Conservation (phyloP, 2,888 invertebrate species). For the Amphiduros pacificus region DNA sequence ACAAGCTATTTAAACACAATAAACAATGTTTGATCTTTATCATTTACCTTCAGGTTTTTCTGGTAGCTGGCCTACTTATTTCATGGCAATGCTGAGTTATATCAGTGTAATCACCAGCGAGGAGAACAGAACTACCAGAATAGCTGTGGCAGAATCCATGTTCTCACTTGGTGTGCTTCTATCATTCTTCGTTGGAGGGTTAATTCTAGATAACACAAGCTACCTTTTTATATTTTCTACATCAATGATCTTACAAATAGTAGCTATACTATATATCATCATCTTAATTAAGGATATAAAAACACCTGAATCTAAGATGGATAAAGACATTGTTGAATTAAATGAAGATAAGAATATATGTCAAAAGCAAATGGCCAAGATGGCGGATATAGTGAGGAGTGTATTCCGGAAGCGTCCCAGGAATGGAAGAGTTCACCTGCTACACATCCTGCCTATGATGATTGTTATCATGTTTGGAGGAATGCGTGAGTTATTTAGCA, state of each 20-base stretch:
- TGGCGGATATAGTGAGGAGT: conserved; percentile 32
- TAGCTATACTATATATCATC: conserved; percentile 56
- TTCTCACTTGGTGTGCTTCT: conserved; percentile 82
- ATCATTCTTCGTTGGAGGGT: conserved; percentile 80
- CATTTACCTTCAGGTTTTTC: too few relatives aligned
- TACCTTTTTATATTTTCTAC: conserved; percentile 56
- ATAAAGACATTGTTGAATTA: neutral
- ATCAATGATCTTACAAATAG: conserved; percentile 43
- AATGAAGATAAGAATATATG: too few relatives aligned
- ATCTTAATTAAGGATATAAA: too few relatives aligned
- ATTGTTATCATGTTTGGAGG: too few relatives aligned
- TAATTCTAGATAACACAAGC: conserved; percentile 65
- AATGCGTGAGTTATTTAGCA: too few relatives aligned
- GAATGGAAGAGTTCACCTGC: too few relatives aligned
- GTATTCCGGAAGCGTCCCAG: conserved; percentile 33
- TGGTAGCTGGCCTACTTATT: conserved; percentile 60
- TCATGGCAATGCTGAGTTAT: conserved; percentile 70
- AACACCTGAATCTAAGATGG: neutral
- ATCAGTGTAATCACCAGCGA: conserved; percentile 76
- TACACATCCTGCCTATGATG: too few relatives aligned
- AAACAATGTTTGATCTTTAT: too few relatives aligned
- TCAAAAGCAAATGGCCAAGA: too few relatives aligned
- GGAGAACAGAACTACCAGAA: conserved; percentile 74
- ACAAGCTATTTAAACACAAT: too few relatives aligned
- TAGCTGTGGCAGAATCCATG: conserved; percentile 80